Evolutionary conservation across 2,113 vertebrate species (phyloP).

Genomic region (Leptocoma aspasia): DNA sequence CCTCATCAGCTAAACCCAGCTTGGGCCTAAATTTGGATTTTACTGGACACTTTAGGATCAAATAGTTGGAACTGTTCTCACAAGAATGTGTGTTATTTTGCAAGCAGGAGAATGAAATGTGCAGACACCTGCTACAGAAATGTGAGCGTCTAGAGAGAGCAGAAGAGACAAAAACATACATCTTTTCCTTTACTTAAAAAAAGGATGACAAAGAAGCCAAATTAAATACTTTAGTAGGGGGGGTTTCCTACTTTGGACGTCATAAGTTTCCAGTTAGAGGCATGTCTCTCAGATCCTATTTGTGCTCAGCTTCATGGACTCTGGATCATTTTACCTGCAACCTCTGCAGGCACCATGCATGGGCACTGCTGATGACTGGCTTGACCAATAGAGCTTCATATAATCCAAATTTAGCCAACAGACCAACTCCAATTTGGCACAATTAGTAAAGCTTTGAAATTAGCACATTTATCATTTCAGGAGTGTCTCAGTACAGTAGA

Average conservation of each 20-base stretch:
- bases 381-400: neutral
- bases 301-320: neutral
- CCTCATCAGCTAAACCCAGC: neutral
- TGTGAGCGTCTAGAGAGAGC: neutral
- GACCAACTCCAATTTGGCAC: neutral
- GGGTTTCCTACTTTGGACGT: neutral
- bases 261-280: neutral
- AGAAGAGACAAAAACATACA: neutral
- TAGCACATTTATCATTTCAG: neutral
- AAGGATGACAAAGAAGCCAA: neutral
- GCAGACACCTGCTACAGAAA: neutral
- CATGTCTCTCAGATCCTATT: neutral
- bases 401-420: neutral
- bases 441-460: neutral
- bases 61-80: neutral
- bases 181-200: neutral
- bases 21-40: neutral
- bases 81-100: neutral
- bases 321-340: neutral
- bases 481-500: neutral
- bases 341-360: neutral
- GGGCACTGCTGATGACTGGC: neutral
- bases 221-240: fast-evolving
- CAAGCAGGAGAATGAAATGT: neutral
- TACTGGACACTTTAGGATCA: neutral